Evolutionary conservation across 2,113 vertebrate genomes (phyloP).

Genomic region (Antigone vipio): DNA sequence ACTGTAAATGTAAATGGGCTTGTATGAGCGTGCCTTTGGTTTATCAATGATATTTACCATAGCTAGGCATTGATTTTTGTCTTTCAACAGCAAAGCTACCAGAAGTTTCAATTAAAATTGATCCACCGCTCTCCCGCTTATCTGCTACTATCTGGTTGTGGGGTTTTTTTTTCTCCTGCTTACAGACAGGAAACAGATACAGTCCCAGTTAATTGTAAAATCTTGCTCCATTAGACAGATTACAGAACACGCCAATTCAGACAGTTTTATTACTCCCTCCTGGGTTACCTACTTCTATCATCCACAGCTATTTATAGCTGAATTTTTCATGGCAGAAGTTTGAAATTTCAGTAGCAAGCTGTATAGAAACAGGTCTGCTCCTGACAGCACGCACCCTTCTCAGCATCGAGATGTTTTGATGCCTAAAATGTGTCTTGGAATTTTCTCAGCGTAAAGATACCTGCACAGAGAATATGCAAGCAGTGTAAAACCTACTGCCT

Average conservation of each 20-base stretch:
- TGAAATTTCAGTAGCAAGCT: background rate
- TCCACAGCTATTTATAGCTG: background rate
- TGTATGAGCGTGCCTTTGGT: background rate
- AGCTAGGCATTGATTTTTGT: background rate
- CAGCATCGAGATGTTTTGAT: background rate
- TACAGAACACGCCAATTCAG: background rate
- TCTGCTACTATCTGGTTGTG: background rate
- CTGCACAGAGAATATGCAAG: background rate
- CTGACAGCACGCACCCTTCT: background rate
- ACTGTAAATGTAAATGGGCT: background rate
- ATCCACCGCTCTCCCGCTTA: background rate
- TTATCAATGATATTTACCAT: background rate
- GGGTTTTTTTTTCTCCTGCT: background rate
- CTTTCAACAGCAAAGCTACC: background rate
- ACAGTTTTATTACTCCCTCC: background rate
- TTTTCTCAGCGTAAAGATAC: background rate
- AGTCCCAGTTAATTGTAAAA: background rate
- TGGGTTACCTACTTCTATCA: background rate
- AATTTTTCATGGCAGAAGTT: background rate
- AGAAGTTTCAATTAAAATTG: background rate
- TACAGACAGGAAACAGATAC: background rate
- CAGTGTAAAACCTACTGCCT: background rate
- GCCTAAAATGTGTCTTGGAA: background rate
- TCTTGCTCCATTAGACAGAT: conserved; percentile 31
- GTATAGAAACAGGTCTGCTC: background rate